Evolutionary conservation across 2,113 vertebrate genomes (phyloP), one percentile per base, ranked within the genome.

Genomic region (Cephalopholis sonnerati): DNA sequence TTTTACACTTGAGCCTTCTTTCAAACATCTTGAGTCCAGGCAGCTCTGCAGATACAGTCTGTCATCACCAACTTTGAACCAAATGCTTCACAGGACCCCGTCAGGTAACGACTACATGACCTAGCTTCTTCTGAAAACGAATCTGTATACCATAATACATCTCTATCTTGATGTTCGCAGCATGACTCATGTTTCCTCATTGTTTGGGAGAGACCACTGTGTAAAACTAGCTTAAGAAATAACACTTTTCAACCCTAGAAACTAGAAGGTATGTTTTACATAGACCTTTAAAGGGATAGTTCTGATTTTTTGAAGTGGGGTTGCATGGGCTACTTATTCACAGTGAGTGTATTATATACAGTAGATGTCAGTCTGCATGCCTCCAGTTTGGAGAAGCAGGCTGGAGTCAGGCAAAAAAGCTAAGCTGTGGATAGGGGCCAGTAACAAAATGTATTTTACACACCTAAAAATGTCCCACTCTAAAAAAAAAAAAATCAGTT

Each of bases 211-310:
- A 74, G 54, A 71, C n/a, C 27, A 27, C 17, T 20, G 44, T 59
- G 22, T 71, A 64, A 63, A 64, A 55, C 53, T 59, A 54, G 64
- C 44, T 66, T 70, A 48, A 61, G n/a, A 64, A 81, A 69, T 24
- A 77, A 84, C 61, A 55, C 46, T 75, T 59, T 64, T 58, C 24
- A 54, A 70, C 27, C 15, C 17, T n/a, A 7, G 20, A 53, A 18
- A 18, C 9, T 3, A 4, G 13, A 29, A 32, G 25, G 3, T 39
- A n/a, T 1, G 67, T 39, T 32, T 15, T 36, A 69, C 20, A 64
- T 20, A 1, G 51, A 62, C 54, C 57, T 17, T 69, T 25, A 48
- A 48, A 48, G 46, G 16, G 15, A 16, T 5, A 48, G 46, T 48
- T 48, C 3, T 3, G 16, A 17, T 15, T 48, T 15, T 48, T 15